These are phyloP conservation scores for Polylopha cassiicola DNA, from an alignment of 2,888 invertebrate species.

Conservation along the genomic window DNA sequence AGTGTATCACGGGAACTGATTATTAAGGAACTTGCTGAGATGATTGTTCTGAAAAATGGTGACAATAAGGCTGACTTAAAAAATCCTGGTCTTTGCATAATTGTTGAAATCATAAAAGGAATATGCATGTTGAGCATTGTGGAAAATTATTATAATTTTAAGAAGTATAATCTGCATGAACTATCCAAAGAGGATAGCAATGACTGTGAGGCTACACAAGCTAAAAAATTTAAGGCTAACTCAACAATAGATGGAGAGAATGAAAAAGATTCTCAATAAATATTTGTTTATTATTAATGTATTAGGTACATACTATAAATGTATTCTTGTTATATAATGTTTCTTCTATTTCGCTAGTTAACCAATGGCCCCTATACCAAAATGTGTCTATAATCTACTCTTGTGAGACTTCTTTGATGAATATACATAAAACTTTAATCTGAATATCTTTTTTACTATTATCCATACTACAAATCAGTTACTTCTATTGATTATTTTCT, in stretches of 20 bases:
- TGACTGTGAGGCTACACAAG: constrained; percentile 59
- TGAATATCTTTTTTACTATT: constrained; percentile 10
- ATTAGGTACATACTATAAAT: constrained; percentile 41
- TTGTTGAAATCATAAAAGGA: constrained; percentile 89
- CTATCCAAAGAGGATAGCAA: constrained; percentile 66
- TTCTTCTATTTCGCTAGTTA: constrained; percentile 46
- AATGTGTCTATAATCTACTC: constrained; percentile 55
- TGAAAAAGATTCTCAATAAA: constrained; percentile 43
- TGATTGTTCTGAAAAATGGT: constrained; percentile 82
- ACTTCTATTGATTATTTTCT: no score
- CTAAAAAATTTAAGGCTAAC: constrained; percentile 63
- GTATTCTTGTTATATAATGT: constrained; percentile 36
- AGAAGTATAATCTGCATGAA: constrained; percentile 91
- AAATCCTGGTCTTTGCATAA: constrained; percentile 84
- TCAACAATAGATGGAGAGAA: constrained; percentile 37
- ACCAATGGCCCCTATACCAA: constrained; percentile 60
- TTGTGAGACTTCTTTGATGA: constrained; percentile 13
- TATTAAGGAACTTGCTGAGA: constrained; percentile 84
- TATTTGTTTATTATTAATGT: constrained; percentile 30
- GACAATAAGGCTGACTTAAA: constrained; percentile 88
- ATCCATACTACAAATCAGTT: background rate
- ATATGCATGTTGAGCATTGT: constrained; percentile 88
- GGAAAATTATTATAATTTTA: constrained; percentile 85
- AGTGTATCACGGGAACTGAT: constrained; percentile 82
- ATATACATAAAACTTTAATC: constrained; percentile 11